Base-by-base conservation (phyloP, 2,797 vertebrate genomes). In the Chloroceryle amazona region DNA sequence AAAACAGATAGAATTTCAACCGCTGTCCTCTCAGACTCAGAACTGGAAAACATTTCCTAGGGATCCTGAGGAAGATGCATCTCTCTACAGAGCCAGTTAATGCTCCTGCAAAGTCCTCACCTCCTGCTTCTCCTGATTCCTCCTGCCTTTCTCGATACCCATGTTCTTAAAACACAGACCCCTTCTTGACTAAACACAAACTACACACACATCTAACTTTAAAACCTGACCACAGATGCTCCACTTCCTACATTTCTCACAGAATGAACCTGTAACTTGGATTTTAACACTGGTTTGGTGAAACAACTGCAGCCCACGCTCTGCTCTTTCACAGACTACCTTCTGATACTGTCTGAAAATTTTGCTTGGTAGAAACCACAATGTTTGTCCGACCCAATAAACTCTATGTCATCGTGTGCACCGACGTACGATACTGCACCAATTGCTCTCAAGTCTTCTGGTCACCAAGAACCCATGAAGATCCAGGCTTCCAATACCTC, bases 401-500 rank as follows among this genome's bases (percentile, higher is more conserved):
- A 51, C 6, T 13, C 65, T 28, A 23, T 0, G 0, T 23, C 66
- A 71, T 13, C 57, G 4, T 1, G 10, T 29, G 39, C 49, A 26
- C 2, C 4, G 41, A 61, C 19, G 13, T 22, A 41, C 2, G 10
- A 51, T 17, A 41, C 44, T 57, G 29, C 16, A 51, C 6, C 14
- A 44, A 58, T 0, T n/a, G 37, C 72, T 88, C 42, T 81, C 19
- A 57, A 57, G 19, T 31, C 31, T 33, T 37, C 81, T 52, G 8
- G 12, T 37, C 33, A 57, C 12, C 14, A 68, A 74, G 61, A 13
- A 21, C 2, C 21, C 51, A 28, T 4, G 2, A 33, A 76, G 90
- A 23, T 25, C 3, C 1, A 70, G 11, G 10, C 5, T 61, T 82
- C 62, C 66, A 1, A 1, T 4, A 1, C 0, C 3, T 47, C 66